Evolutionary conservation across 2,797 vertebrate genomes (phyloP).

Genomic region (Nannoperca obscura): DNA sequence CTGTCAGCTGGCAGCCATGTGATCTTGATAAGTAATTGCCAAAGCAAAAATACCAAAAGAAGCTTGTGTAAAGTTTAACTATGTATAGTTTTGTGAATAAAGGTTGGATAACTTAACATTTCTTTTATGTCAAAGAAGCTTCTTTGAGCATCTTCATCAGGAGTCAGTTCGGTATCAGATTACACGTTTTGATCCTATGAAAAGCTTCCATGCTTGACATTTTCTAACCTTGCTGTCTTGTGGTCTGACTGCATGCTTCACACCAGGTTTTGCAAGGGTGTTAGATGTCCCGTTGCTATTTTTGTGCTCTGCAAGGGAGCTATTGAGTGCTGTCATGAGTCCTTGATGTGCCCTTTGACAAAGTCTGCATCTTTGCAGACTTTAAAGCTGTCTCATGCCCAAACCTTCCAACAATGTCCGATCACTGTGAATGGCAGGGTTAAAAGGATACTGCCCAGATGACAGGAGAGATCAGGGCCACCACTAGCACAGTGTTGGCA

Average conservation of each 20-base stretch:
- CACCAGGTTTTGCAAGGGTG: neutral
- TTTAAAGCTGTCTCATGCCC: neutral
- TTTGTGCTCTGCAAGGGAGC: constrained; percentile 5
- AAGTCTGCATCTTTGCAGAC: constrained; percentile 16
- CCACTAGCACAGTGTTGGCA: neutral
- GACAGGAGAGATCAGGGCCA: neutral
- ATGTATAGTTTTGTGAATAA: constrained; percentile 69
- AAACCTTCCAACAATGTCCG: neutral
- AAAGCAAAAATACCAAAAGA: constrained; percentile 54
- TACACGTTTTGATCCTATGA: neutral
- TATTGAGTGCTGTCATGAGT: neutral
- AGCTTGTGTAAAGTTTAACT: constrained; percentile 41
- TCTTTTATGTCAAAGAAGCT: neutral
- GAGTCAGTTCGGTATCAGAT: neutral
- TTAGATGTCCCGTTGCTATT: constrained; percentile 34
- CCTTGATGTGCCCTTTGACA: constrained; percentile 18
- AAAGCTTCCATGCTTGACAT: neutral
- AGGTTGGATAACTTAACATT: constrained; percentile 26
- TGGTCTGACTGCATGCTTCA: neutral
- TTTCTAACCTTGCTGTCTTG: neutral
- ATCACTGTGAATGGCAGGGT: neutral
- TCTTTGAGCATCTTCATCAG: neutral
- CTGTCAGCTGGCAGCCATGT: constrained; percentile 4
- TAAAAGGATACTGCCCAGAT: neutral
- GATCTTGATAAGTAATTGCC: constrained; percentile 37